Conservation (phyloP, 2,797 vertebrate species). For the Artibeus lituratus region DNA sequence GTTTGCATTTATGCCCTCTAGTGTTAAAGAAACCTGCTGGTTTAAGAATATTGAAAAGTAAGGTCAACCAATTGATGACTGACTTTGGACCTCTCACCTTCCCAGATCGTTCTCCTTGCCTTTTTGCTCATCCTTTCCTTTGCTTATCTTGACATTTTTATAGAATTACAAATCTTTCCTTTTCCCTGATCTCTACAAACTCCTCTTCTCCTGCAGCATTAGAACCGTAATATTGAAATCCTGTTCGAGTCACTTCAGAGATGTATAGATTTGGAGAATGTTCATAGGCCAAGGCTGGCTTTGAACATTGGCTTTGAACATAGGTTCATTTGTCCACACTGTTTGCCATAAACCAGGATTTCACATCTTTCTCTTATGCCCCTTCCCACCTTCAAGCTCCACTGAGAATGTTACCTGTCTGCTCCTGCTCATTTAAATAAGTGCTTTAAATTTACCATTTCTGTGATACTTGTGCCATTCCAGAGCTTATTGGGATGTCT, state of each 20-base stretch:
- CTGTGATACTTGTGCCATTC: neutral
- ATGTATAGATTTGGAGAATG: conserved; percentile 21
- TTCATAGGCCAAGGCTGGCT: neutral
- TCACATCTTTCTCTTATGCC: neutral
- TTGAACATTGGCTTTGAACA: conserved; percentile 10
- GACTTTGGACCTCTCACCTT: conserved; percentile 8
- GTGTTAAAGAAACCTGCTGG: conserved; percentile 56
- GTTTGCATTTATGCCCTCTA: conserved; percentile 48
- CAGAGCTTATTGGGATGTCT: neutral
- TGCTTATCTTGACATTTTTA: neutral
- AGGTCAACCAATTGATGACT: neutral
- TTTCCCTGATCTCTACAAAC: neutral
- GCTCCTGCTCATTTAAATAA: conserved; percentile 20
- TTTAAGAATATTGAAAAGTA: conserved; percentile 54
- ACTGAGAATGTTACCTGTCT: neutral
- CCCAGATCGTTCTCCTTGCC: neutral
- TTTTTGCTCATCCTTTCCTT: neutral
- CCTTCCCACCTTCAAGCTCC: neutral
- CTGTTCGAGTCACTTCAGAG: neutral
- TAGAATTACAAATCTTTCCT: neutral
- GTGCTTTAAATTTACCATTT: conserved; percentile 15
- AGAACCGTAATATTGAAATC: neutral
- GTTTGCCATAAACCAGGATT: neutral
- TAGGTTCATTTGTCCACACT: neutral
- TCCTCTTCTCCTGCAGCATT: neutral